phyloP scores from a whole-genome alignment of 2,113 vertebrate species.

The Brachyhypopomus gauderio region DNA sequence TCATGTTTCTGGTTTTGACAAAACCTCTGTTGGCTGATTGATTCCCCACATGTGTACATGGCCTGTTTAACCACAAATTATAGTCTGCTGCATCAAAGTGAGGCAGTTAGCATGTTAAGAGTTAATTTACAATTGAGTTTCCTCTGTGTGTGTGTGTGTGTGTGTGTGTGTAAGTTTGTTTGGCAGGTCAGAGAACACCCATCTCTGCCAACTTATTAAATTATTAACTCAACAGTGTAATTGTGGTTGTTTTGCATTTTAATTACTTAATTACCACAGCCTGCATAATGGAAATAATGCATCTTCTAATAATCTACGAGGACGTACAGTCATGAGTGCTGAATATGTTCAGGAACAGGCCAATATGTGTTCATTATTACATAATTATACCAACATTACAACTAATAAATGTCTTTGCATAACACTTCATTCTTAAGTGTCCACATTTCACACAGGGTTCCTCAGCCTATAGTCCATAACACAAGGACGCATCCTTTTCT shows the following conservation, averaged over 20 bases:
- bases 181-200: background rate
- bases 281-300: slow-evolving; percentile 34
- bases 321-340: slow-evolving; percentile 22
- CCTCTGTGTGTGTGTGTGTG: background rate
- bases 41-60: slow-evolving; percentile 46
- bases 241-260: slow-evolving; percentile 38
- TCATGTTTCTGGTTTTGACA: slow-evolving; percentile 46
- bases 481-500: too few species aligned
- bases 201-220: slow-evolving; percentile 12
- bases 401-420: slow-evolving; percentile 29
- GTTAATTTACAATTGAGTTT: background rate
- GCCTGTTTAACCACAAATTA: slow-evolving; percentile 39
- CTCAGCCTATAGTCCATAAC: too few species aligned
- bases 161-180: background rate
- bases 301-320: slow-evolving; percentile 40
- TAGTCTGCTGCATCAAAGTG: slow-evolving; percentile 23
- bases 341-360: slow-evolving; percentile 29
- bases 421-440: slow-evolving; percentile 17
- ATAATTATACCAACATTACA: slow-evolving; percentile 42
- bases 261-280: slow-evolving; percentile 42
- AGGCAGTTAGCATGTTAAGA: background rate
- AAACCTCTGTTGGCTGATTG: slow-evolving; percentile 34
- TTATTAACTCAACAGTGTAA: slow-evolving; percentile 19
- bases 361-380: slow-evolving; percentile 45
- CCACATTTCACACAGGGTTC: background rate